A percentile compares a stretch with the other conserved stretches of the same genome.
Conservation (phyloP, 2,888 invertebrate genomes). For the Vanessa cardui region DNA sequence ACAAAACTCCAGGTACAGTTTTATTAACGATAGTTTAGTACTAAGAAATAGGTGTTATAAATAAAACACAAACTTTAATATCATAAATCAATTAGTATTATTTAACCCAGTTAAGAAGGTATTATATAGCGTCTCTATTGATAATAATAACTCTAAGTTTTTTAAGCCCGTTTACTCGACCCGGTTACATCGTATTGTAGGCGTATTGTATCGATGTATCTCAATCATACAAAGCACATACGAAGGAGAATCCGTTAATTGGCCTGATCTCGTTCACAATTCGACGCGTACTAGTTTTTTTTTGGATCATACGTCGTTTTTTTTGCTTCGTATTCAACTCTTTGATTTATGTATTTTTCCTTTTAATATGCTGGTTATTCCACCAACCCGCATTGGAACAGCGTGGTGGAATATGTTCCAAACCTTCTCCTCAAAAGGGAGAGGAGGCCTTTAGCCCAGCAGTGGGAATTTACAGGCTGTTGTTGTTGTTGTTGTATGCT, state of each 20-base stretch:
- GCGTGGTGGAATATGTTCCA: too few species aligned
- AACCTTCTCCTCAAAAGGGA: too few species aligned
- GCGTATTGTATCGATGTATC: slow-evolving; percentile 31
- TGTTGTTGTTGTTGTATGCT: too few species aligned
- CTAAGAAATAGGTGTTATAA: not conserved
- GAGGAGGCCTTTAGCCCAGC: too few species aligned
- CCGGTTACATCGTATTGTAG: slow-evolving; percentile 29
- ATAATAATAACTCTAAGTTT: slow-evolving; percentile 10
- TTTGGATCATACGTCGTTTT: slow-evolving; percentile 26
- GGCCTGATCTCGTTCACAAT: slow-evolving; percentile 48
- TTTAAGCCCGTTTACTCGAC: slow-evolving; percentile 24
- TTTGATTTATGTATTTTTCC: slow-evolving; percentile 13
- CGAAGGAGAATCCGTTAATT: slow-evolving; percentile 59
- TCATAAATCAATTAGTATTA: not conserved
- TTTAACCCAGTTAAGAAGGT: not conserved
- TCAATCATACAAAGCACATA: slow-evolving; percentile 37
- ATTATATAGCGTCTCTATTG: slow-evolving; percentile 1
- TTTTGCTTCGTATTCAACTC: too few species aligned
- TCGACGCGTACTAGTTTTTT: slow-evolving; percentile 25
- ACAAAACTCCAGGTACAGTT: too few species aligned
- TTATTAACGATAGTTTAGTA: not conserved
- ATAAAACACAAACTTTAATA: not conserved
- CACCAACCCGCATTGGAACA: too few species aligned
- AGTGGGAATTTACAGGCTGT: too few species aligned
- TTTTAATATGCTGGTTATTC: too few species aligned